These are phyloP conservation scores for Cynaeus angustus DNA, from an alignment of 2,888 invertebrate species.

Conservation along the genomic window DNA sequence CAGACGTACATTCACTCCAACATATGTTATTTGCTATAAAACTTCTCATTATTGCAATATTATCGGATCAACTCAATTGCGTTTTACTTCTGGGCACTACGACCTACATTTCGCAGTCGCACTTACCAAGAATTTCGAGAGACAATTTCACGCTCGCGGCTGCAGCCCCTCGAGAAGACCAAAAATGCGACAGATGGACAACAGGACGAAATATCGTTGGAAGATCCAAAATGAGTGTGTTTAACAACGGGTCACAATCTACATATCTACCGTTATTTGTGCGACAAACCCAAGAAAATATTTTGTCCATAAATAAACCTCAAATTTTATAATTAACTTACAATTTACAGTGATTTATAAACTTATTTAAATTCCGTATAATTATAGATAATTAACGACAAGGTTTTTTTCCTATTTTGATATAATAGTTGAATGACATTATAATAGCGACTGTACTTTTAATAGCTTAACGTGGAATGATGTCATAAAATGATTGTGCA, in stretches of 20 bases:
- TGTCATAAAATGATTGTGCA: conserved; percentile 23
- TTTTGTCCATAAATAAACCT: not conserved
- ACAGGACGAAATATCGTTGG: not conserved
- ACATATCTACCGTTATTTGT: not conserved
- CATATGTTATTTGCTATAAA: conserved; percentile 49
- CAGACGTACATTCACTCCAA: conserved; percentile 41
- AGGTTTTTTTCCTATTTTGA: conserved; percentile 26
- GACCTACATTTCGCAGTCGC: conserved; percentile 45
- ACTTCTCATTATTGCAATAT: conserved; percentile 42
- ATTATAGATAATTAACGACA: conserved; percentile 26
- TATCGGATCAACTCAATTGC: conserved; percentile 38
- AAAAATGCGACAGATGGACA: not conserved
- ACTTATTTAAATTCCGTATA: conserved; percentile 15
- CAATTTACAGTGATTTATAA: conserved; percentile 1
- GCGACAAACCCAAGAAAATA: conserved; percentile 1
- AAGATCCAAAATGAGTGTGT: no score
- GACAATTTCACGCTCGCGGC: not conserved
- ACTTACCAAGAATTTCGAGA: conserved; percentile 6
- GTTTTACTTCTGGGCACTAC: conserved; percentile 41
- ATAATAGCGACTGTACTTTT: conserved; percentile 24
- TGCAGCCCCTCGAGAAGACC: no score
- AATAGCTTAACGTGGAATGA: conserved; percentile 22
- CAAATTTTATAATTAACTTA: not conserved
- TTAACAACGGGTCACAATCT: no score
- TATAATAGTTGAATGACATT: conserved; percentile 36